Percentiles rank a stretch among this genome's conserved stretches.
phyloP scores from a whole-genome alignment of 1,140 invertebrate genomes.

The Sesamia nonagrioides region DNA sequence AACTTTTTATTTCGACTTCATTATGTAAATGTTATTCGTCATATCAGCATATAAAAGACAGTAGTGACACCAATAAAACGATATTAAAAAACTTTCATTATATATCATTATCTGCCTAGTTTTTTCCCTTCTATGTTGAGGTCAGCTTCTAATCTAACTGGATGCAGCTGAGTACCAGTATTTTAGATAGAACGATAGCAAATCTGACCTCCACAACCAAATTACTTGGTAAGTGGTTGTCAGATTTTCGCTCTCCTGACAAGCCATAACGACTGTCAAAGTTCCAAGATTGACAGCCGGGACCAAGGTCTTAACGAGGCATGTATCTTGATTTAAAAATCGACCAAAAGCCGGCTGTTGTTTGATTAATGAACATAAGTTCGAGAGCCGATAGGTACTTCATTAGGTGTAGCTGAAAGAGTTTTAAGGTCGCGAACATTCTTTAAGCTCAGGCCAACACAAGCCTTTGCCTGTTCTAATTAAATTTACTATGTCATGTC shows the following conservation, averaged over 20 bases:
- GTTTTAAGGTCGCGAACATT: slow-evolving; percentile 77
- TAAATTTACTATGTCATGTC: slow-evolving; percentile 72
- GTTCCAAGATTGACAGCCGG: too few species aligned
- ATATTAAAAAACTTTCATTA: slow-evolving; percentile 2
- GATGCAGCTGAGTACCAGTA: too few species aligned
- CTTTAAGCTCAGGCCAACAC: slow-evolving; percentile 64
- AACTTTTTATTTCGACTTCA: background rate
- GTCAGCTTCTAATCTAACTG: too few species aligned
- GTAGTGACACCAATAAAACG: background rate
- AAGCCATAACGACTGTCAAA: too few species aligned
- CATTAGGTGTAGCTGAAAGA: slow-evolving; percentile 71
- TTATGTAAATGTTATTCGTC: background rate
- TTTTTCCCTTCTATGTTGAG: too few species aligned
- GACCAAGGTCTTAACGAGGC: too few species aligned
- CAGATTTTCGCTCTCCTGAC: too few species aligned
- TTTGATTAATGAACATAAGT: slow-evolving; percentile 74
- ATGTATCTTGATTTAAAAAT: background rate
- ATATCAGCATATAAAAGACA: background rate
- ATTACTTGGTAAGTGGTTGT: too few species aligned
- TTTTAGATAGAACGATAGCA: too few species aligned
- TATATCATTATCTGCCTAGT: background rate
- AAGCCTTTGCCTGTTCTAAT: slow-evolving; percentile 66
- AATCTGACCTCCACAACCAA: too few species aligned
- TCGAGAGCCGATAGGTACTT: slow-evolving; percentile 71
- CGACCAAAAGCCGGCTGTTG: slow-evolving; percentile 46